Base-by-base conservation (phyloP, 2,888 invertebrate genomes). In the Rhingia campestris region DNA sequence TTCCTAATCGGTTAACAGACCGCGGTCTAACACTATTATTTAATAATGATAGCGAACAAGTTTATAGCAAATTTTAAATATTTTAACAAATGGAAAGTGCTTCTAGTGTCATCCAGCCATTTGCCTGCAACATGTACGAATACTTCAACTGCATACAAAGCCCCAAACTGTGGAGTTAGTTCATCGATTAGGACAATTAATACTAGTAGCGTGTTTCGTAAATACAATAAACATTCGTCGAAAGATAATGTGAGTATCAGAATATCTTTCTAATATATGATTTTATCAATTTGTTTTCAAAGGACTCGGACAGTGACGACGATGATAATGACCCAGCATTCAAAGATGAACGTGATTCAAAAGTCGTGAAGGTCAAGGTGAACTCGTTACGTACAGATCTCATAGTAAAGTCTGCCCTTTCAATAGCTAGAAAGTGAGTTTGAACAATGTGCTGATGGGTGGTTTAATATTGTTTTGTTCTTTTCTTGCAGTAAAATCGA, bases 301-400 rank as follows among this genome's bases (percentile, higher is more conserved):
- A 92, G 74, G 92, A 92, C 45, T 88, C 92, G 61, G 94, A 94
- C 67, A 93, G 93, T 10, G 94, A 93, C 86, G 92, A 93, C 75
- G 92, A 92, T 45, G 91, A 92, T 0, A 88, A 89, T n/a, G 91
- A 92, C 54, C 89, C 91, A 35, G 92, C 92, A 73, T 89, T 91
- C 6, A 92, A 93, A 33, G 91, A 93, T 37, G 92, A 93, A 79
- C 93, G 93, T 87, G 93, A 94, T 88, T 94, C 95, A 0, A 95
- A 95, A 92, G 90, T 95, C 12, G 88, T 95, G 0, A 94, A 93
- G 88, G 91, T 94, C 14, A 93, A 92, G 79, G 92, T 96, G 6
- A 93, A 93, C 73, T 95, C 96, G 0, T 90, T 95, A 88, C 92
- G 97, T 87, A 92, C 95, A 1, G 97, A 97, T 92, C 91, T 93